These are phyloP conservation scores for Oryzias javanicus DNA, from an alignment of 2,113 vertebrate genomes.

Conservation along the genomic window DNA sequence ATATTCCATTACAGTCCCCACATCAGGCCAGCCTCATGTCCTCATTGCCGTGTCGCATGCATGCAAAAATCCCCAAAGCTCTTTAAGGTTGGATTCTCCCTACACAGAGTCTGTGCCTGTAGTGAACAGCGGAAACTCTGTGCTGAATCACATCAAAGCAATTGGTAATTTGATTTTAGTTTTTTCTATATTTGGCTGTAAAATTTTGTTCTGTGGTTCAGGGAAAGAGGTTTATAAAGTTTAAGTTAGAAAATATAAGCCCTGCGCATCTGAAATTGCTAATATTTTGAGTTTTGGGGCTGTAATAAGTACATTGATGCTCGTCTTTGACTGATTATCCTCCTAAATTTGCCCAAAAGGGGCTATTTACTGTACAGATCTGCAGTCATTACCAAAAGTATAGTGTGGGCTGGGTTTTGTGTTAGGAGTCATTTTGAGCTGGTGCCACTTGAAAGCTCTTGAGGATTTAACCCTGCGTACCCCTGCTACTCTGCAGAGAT, in stretches of 20 bases:
- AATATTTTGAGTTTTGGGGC: slow-evolving; percentile 28
- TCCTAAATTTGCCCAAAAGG: slow-evolving; percentile 34
- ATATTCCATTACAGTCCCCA: slow-evolving; percentile 66
- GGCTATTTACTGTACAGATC: slow-evolving; percentile 41
- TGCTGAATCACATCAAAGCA: slow-evolving; percentile 18
- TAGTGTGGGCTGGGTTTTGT: slow-evolving; percentile 23
- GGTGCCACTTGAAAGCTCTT: slow-evolving; percentile 27
- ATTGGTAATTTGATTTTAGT: slow-evolving; percentile 39
- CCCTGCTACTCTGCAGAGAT: slow-evolving; percentile 6
- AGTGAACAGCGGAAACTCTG: slow-evolving; percentile 19
- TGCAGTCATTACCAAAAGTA: slow-evolving; percentile 42
- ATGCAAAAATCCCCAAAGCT: background rate
- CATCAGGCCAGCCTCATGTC: slow-evolving; percentile 37
- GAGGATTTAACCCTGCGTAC: slow-evolving; percentile 20
- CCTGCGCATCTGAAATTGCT: slow-evolving; percentile 15
- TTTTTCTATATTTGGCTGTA: slow-evolving; percentile 2
- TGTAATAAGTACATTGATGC: slow-evolving; percentile 27
- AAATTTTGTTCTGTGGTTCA: slow-evolving; percentile 18
- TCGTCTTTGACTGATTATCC: slow-evolving; percentile 37
- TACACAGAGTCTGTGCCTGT: slow-evolving; percentile 24
- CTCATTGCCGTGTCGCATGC: slow-evolving; percentile 9
- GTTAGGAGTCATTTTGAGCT: slow-evolving; percentile 28
- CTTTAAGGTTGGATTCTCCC: slow-evolving; percentile 22
- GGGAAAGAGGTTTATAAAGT: slow-evolving; percentile 11
- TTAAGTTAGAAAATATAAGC: slow-evolving; percentile 2